Conservation (phyloP, 2,888 invertebrate genomes). For the Tetheella fluctuosa region DNA sequence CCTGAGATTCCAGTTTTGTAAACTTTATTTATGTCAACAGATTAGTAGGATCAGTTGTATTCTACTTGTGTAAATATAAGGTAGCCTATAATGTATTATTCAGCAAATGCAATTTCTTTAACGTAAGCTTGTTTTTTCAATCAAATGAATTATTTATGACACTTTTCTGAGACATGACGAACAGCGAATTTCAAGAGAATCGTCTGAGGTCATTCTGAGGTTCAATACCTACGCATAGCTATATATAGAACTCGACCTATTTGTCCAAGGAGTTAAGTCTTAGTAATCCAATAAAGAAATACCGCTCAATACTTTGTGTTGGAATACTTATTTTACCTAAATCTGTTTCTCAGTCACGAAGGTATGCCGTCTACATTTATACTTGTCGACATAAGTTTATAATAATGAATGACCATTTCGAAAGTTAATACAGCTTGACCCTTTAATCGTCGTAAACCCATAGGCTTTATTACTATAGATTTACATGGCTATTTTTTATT, state of each 20-base stretch:
- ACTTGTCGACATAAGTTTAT: too few relatives aligned
- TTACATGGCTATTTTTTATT: too few relatives aligned
- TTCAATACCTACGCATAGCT: background rate
- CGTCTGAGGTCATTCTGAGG: conserved; percentile 19
- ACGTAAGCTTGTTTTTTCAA: background rate
- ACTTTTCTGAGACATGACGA: conserved; percentile 9
- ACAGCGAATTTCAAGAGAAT: conserved; percentile 17
- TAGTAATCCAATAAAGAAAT: conserved; percentile 6
- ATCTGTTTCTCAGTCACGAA: background rate
- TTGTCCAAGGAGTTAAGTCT: conserved; percentile 3
- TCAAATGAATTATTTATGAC: conserved; percentile 9
- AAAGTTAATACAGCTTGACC: background rate
- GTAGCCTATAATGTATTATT: background rate
- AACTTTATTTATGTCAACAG: background rate
- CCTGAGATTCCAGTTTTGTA: background rate
- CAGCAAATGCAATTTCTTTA: background rate
- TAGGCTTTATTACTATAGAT: too few relatives aligned
- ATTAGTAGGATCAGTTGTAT: background rate
- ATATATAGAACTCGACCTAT: conserved; percentile 11
- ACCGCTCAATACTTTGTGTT: background rate
- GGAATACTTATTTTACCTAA: background rate
- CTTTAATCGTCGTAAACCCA: too few relatives aligned
- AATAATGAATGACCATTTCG: background rate
- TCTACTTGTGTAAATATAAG: background rate
- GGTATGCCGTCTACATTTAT: background rate